Percentiles rank a stretch among this genome's conserved stretches.
Conservation (phyloP, 2,113 vertebrate genomes). For the Scytalopus superciliaris region DNA sequence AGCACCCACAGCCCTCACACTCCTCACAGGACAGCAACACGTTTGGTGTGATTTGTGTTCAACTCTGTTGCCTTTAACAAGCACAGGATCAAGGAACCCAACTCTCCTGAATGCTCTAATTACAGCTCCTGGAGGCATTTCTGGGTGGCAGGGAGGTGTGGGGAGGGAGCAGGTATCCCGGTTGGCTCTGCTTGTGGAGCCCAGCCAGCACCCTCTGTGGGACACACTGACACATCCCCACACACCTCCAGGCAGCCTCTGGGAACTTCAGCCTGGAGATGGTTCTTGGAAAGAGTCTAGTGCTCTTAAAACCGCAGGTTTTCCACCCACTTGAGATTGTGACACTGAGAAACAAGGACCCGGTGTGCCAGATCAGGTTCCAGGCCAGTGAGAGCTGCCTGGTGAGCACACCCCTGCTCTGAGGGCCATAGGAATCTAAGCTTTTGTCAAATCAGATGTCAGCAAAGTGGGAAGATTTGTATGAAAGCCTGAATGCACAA, state of each 20-base stretch:
- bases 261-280: neutral
- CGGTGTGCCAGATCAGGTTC: neutral
- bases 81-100: neutral
- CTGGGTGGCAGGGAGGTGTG: neutral
- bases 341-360: neutral
- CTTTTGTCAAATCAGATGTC: neutral
- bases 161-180: fast-evolving
- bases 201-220: fast-evolving
- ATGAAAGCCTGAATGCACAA: neutral
- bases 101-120: neutral
- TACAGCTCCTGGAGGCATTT: neutral
- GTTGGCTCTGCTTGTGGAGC: fast-evolving
- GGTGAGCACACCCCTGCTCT: neutral
- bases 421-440: neutral
- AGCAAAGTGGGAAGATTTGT: neutral
- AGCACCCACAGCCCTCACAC: conserved; percentile 47
- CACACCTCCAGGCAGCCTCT: neutral
- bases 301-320: neutral
- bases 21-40: conserved; percentile 2
- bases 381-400: neutral
- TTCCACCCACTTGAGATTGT: neutral
- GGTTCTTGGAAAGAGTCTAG: neutral
- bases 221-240: fast-evolving
- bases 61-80: neutral
- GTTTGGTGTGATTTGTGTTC: neutral